A percentile compares a stretch with the other conserved stretches of the same genome.
These are phyloP conservation scores for Amazonetta brasiliensis DNA, from an alignment of 2,797 vertebrate genomes.

Conservation along the genomic window DNA sequence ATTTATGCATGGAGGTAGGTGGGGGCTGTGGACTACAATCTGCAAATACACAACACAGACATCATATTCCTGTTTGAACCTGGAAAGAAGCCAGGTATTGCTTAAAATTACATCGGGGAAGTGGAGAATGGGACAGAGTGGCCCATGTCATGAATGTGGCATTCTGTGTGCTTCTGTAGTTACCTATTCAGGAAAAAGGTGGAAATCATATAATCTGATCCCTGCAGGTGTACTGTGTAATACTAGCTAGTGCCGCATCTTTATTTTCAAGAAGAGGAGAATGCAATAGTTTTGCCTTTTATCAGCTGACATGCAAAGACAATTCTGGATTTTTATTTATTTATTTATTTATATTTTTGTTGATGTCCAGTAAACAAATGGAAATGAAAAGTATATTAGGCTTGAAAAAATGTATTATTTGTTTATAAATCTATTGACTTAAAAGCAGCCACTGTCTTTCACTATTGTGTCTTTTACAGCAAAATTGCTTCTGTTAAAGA, in stretches of 20 bases:
- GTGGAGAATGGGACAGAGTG: not conserved
- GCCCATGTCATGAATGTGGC: too few species aligned
- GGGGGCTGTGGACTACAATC: fast-evolving
- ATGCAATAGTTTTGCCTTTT: not conserved
- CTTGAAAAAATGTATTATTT: not conserved
- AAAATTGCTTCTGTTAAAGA: not conserved
- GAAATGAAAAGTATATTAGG: not conserved
- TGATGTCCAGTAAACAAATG: not conserved
- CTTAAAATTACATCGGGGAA: not conserved
- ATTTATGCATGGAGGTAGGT: fast-evolving
- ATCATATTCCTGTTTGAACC: not conserved
- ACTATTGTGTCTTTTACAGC: not conserved
- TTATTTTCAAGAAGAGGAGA: not conserved
- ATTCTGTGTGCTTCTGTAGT: not conserved
- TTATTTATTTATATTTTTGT: not conserved
- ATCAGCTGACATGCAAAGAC: not conserved
- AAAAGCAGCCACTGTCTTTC: not conserved
- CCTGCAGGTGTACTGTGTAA: too few species aligned
- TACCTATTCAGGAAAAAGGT: not conserved
- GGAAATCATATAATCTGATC: not conserved
- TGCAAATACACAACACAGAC: fast-evolving
- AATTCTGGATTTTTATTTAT: not conserved
- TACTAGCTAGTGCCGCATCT: not conserved
- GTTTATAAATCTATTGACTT: not conserved
- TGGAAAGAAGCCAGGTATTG: not conserved